Evolutionary conservation across 2,797 vertebrate species (phyloP).

Genomic region (Pterois miles): DNA sequence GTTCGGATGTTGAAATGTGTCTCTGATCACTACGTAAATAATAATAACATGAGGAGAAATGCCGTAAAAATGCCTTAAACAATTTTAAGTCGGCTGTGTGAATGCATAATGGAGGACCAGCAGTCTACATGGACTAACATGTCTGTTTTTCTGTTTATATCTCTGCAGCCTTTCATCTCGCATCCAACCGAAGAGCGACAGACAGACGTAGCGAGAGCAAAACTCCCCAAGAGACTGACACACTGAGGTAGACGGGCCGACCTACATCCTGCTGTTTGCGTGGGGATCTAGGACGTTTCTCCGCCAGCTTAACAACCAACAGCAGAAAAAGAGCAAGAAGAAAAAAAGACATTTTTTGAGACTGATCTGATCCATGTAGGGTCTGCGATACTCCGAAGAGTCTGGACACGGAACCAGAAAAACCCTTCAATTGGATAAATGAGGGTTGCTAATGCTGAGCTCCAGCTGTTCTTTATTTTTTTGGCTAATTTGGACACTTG

Average conservation of each 20-base stretch:
- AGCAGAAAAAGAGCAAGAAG: slow-evolving; percentile 38
- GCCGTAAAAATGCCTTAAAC: not conserved
- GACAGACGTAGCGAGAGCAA: slow-evolving; percentile 44
- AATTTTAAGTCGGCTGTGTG: slow-evolving; percentile 3
- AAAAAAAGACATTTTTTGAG: too few relatives aligned
- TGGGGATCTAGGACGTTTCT: slow-evolving; percentile 71
- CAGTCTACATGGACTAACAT: slow-evolving; percentile 63
- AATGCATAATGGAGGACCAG: slow-evolving; percentile 8
- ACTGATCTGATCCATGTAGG: slow-evolving; percentile 28
- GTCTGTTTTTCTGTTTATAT: slow-evolving; percentile 58
- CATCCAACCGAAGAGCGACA: slow-evolving; percentile 54
- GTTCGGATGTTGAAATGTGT: slow-evolving; percentile 27
- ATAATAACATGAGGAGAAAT: slow-evolving; percentile 6
- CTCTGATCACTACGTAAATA: slow-evolving; percentile 30
- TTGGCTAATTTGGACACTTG: slow-evolving; percentile 74
- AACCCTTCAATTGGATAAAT: slow-evolving; percentile 68
- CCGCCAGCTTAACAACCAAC: slow-evolving; percentile 51
- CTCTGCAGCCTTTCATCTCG: slow-evolving; percentile 74
- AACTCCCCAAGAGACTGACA: slow-evolving; percentile 71
- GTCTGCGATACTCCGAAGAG: slow-evolving; percentile 19
- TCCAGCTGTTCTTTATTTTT: slow-evolving; percentile 71
- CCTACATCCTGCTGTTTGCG: slow-evolving; percentile 77
- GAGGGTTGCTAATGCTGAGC: slow-evolving; percentile 62
- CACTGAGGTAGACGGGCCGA: slow-evolving; percentile 78
- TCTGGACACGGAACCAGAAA: slow-evolving; percentile 41